Evolutionary conservation across 2,888 invertebrate species (phyloP).

Genomic region (Lepidocyrtoides sp.): DNA sequence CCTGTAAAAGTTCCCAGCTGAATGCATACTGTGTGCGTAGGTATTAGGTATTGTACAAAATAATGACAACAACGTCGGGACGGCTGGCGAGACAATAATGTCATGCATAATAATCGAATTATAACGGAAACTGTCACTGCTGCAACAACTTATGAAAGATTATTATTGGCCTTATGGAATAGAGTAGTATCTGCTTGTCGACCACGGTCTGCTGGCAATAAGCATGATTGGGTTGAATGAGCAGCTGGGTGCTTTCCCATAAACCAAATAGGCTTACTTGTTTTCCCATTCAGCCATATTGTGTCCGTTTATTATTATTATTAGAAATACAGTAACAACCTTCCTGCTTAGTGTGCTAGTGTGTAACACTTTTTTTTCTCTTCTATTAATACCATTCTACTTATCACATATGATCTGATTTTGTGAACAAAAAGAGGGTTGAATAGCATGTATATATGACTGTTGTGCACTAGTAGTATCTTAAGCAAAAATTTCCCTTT

Average conservation of each 20-base stretch:
- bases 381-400: too few relatives aligned
- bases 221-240: conserved; percentile 12
- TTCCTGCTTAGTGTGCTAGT: background rate
- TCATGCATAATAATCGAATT: conserved; percentile 36
- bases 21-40: too few relatives aligned
- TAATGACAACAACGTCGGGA: background rate
- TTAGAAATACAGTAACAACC: background rate
- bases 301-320: background rate
- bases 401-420: too few relatives aligned
- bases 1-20: background rate
- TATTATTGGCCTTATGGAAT: background rate
- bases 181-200: background rate
- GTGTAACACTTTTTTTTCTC: background rate
- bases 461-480: background rate
- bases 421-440: background rate
- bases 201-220: background rate
- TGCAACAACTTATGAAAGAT: conserved; percentile 30
- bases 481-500: conserved; percentile 11
- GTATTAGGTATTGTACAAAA: background rate
- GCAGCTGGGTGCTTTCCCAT: conserved; percentile 68
- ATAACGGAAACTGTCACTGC: conserved; percentile 14
- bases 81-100: conserved; percentile 5
- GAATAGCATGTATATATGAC: too few relatives aligned
- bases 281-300: background rate
- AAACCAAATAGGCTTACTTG: conserved; percentile 18